phyloP scores from a whole-genome alignment of 1,140 invertebrate genomes.

The Eubasilissa regina region DNA sequence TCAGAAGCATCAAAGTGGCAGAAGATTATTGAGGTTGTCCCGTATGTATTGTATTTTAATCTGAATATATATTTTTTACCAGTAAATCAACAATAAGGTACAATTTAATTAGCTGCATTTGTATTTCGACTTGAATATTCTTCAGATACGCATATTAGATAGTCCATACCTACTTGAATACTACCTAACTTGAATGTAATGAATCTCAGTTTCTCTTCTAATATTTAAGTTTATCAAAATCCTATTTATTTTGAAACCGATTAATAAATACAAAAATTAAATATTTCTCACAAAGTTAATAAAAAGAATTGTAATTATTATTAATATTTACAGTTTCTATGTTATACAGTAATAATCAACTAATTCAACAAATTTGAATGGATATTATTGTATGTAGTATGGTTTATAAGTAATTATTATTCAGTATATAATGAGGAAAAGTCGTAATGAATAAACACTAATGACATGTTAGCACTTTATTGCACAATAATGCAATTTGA shows the following conservation, averaged over 20 bases:
- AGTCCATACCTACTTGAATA: too few species aligned
- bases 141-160: too few species aligned
- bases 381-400: not conserved
- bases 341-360: not conserved
- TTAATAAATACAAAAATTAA: not conserved
- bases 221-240: not conserved
- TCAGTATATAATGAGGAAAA: not conserved
- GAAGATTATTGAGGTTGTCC: not conserved
- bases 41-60: not conserved
- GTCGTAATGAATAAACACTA: slow-evolving; percentile 10
- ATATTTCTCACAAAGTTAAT: not conserved
- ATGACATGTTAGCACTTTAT: slow-evolving; percentile 16
- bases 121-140: too few species aligned
- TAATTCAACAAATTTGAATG: not conserved
- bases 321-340: not conserved
- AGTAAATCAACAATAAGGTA: too few species aligned
- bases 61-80: not conserved
- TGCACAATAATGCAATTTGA: not conserved
- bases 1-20: not conserved
- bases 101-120: too few species aligned
- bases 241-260: not conserved
- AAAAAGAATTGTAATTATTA: slow-evolving; percentile 9
- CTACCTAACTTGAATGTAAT: too few species aligned
- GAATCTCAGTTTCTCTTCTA: too few species aligned
- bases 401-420: slow-evolving; percentile 2